A percentile compares a stretch with the other conserved stretches of the same genome.
Conservation (phyloP, 53 echinoderm and acorn worm species). For the Echinometra lucunter region DNA sequence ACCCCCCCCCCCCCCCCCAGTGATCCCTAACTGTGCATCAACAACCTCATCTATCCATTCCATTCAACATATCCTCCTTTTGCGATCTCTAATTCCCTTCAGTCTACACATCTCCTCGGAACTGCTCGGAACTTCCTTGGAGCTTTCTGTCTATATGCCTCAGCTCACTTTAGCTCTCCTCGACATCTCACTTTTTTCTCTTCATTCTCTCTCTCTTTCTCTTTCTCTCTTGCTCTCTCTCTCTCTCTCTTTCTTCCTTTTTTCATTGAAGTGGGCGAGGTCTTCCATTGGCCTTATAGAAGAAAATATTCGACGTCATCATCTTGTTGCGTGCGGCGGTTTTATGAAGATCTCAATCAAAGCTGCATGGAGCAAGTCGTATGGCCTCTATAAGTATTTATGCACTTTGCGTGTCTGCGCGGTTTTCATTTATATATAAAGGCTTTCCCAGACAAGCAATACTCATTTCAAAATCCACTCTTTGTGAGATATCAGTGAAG, state of each 20-base stretch:
- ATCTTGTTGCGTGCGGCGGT: background rate
- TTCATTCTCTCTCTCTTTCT: background rate
- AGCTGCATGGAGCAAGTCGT: background rate
- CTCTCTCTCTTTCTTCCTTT: background rate
- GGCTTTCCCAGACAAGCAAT: background rate
- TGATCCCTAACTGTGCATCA: too few species aligned
- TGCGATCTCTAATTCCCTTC: too few species aligned
- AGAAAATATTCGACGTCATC: background rate
- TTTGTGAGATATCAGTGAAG: background rate
- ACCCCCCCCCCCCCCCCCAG: too few species aligned
- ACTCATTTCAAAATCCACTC: background rate
- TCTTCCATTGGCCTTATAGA: background rate
- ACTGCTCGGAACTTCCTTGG: too few species aligned
- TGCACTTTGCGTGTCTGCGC: background rate
- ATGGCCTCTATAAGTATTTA: background rate
- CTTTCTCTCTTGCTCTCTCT: background rate
- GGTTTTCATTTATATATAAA: background rate
- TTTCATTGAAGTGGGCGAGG: background rate
- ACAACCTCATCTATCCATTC: too few species aligned
- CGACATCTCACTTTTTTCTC: background rate
- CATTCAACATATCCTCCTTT: too few species aligned
- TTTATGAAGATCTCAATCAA: background rate
- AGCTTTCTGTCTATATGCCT: too few species aligned
- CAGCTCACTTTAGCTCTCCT: too few species aligned
- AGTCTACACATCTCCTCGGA: too few species aligned